A percentile compares a stretch with the other conserved stretches of the same genome.
Conservation (phyloP, 2,797 vertebrate species). For the Cheirogaleus major region DNA sequence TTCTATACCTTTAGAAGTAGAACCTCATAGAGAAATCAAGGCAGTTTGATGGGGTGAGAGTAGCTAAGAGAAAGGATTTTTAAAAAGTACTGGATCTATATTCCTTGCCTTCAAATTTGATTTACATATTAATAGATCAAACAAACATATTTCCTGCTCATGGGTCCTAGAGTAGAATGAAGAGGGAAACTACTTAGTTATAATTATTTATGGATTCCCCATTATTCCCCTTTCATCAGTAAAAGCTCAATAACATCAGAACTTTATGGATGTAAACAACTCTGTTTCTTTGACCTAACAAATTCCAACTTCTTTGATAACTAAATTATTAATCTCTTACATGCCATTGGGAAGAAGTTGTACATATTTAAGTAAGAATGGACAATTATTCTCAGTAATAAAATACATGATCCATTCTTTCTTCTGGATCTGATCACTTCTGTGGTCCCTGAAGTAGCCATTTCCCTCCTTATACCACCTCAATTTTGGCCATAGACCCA, state of each 20-base stretch:
- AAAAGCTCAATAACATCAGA: conserved; percentile 36
- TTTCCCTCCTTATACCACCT: not conserved
- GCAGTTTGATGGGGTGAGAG: not conserved
- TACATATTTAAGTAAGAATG: conserved; percentile 36
- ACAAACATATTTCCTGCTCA: conserved; percentile 17
- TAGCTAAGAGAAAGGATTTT: conserved; percentile 40
- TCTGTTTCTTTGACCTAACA: conserved; percentile 36
- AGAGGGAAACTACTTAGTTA: not conserved
- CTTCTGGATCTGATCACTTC: not conserved
- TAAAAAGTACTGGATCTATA: not conserved
- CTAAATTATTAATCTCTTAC: conserved; percentile 55
- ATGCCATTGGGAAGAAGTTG: conserved; percentile 45
- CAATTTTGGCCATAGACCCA: not conserved
- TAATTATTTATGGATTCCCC: not conserved
- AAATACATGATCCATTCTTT: conserved; percentile 30
- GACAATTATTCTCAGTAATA: conserved; percentile 26
- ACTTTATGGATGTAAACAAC: not conserved
- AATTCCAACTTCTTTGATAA: conserved; percentile 44
- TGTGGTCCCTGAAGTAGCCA: not conserved
- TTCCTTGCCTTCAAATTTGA: conserved; percentile 37
- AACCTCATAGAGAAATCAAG: not conserved
- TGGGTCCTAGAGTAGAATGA: not conserved
- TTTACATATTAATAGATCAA: conserved; percentile 51
- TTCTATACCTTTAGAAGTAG: conserved; percentile 34
- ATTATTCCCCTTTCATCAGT: conserved; percentile 25